These are phyloP conservation scores for Leucania comma DNA, from an alignment of 2,888 invertebrate species.

Conservation along the genomic window DNA sequence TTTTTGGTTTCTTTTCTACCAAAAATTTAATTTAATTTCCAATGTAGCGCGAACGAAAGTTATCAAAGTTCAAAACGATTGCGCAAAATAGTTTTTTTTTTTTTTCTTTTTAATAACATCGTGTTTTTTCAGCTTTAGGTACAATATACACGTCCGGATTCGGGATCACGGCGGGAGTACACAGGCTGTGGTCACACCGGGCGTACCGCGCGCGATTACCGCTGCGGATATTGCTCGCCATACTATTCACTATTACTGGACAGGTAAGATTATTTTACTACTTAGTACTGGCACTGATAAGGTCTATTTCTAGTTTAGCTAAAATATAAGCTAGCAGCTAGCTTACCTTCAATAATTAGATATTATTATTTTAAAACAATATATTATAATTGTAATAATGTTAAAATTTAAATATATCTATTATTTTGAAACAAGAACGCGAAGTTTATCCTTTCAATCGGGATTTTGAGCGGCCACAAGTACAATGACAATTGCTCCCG, in stretches of 20 bases:
- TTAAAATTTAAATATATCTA: too few species aligned
- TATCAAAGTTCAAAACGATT: neutral
- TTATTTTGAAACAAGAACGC: neutral
- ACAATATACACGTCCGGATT: conserved; percentile 94
- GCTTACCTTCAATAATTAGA: too few species aligned
- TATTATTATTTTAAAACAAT: too few species aligned
- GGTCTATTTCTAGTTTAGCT: neutral
- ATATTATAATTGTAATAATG: too few species aligned
- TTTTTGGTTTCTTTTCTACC: neutral
- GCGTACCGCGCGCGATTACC: conserved; percentile 94
- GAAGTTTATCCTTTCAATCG: neutral
- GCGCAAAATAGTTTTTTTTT: neutral
- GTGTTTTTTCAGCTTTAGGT: conserved; percentile 78
- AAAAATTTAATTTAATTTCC: neutral
- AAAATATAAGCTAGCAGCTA: too few species aligned
- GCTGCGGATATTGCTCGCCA: conserved; percentile 92
- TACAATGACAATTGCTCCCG: too few species aligned
- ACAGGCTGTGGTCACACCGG: conserved; percentile 95
- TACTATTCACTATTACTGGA: conserved; percentile 95
- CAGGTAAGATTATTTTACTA: conserved; percentile 86
- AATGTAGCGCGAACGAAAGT: neutral
- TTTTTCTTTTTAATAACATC: neutral
- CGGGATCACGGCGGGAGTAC: conserved; percentile 95
- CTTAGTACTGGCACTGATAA: neutral
- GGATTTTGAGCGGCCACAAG: neutral